Evolutionary conservation across 1,140 invertebrate genomes (phyloP), one percentile per base, ranked within the genome.

Genomic region (Sipha flava): DNA sequence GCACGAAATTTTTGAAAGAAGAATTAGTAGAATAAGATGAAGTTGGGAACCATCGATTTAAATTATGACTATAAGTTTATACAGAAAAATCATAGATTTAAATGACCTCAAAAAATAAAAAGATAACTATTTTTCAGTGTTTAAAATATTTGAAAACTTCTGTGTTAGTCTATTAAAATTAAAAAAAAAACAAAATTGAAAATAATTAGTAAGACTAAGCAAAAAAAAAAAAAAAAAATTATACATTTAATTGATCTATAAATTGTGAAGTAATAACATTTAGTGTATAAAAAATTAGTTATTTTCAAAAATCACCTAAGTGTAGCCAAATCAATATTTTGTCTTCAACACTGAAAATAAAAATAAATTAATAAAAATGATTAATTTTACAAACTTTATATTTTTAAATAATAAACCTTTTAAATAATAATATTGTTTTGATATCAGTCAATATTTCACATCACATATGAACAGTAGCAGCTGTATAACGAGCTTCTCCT

Each of bases 381-480:
- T 9, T 23, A 66, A 43, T 43, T 66, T 12, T 23, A n/a, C n/a
- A n/a, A 40, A 23, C 26, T 12, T 18, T n/a, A 23, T 47, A 40
- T 64, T 64, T 26, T 40, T 45, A 4, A 68, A 26, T 29, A 16
- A 59, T 18, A 29, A n/a, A 47, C 66, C 43, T 47, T 70, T 70
- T n/a, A 3, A 16, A 45, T 47, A n/a, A 43, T 0, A 66, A 40
- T n/a, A n/a, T 47, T 72, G 14, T 73, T 73, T 52, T 73, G 9
- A 18, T 37, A 54, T 23, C n/a, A 75, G 29, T 75, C 12, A n/a
- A n/a, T n/a, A 18, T 77, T 40, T 57, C 16, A 23, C 9, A 59
- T 57, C 43, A 95, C 94, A 96, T 96, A 86, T 96, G 94, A 86
- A 96, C 95, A 62, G 94, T 95, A 59, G 94, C 94, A 21, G 94